Evolutionary conservation across 1,140 invertebrate species (phyloP).

Genomic region (Meloidogyne chitwoodi): DNA sequence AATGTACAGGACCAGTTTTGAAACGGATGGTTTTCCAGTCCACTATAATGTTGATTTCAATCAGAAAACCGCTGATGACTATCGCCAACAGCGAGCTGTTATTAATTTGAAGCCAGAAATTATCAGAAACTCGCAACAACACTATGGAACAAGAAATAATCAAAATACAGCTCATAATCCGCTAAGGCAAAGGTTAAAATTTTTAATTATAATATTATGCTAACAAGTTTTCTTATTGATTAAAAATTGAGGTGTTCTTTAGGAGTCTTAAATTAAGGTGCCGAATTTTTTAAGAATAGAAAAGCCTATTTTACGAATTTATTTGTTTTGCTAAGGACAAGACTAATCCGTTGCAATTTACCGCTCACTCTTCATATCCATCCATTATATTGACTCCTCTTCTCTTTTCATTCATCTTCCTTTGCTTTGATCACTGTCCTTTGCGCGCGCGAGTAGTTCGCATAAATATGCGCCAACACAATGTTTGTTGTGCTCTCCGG

Average conservation of each 20-base stretch:
- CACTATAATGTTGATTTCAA: neutral
- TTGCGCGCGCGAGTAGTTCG: neutral
- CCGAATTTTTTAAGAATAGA: no score
- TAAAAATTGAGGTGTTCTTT: no score
- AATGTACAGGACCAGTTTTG: neutral
- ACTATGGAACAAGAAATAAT: neutral
- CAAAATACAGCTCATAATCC: neutral
- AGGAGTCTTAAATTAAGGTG: no score
- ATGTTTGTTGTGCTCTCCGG: neutral
- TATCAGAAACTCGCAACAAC: neutral
- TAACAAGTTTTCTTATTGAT: no score
- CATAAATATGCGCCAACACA: neutral
- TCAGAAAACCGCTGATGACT: neutral
- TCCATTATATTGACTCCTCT: neutral
- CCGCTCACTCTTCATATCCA: neutral
- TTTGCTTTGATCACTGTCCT: neutral
- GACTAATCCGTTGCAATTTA: neutral
- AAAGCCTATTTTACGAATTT: no score
- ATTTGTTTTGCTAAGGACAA: neutral
- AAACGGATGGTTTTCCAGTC: neutral
- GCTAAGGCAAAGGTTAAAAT: neutral
- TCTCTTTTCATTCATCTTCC: neutral
- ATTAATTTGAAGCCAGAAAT: neutral
- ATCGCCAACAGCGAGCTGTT: neutral
- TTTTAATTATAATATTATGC: neutral